Base-by-base conservation (phyloP, 1,140 invertebrate genomes). In the Paralvinella palmiformis region DNA sequence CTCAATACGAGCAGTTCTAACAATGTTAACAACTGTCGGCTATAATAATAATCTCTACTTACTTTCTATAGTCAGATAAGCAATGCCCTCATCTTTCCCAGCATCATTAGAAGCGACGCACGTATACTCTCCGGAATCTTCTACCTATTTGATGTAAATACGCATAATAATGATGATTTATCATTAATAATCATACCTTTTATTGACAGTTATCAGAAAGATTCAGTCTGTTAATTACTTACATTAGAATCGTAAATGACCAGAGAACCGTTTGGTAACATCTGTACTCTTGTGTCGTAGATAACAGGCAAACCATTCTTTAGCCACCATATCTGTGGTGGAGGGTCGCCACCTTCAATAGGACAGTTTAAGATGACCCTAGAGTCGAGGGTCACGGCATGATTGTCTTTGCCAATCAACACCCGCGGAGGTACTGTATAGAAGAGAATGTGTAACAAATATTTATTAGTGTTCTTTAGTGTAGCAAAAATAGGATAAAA, bases 31-130 rank as follows among this genome's bases (percentile, higher is more conserved):
- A n/a, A n/a, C n/a, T n/a, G n/a, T n/a, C n/a, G n/a, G n/a, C n/a
- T n/a, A n/a, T n/a, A n/a, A n/a, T n/a, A n/a, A 60, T 24, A 45
- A 60, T 32, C 37, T 15, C 6, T 53, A 68, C 69, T 71, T 66
- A 78, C 75, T 71, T 65, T 68, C 66, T 1, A 79, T 66, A 29
- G 75, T 76, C 7, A 80, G 64, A 31, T 69, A 67, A 29, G 77
- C 73, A 56, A 70, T 67, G 32, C 77, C 77, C 62, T 76, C 75
- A 45, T 77, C 76, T 6, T 72, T 76, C 1, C 80, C 80, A 29
- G 75, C 80, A 67, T 79, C 75, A 68, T 81, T 81, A 22, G 75
- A 72, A 17, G 78, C 78, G 6, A 79, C 73, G 71, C 80, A 81
- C 55, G 78, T 79, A 65, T 81, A 81, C 50, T 74, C 69, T 33